Evolutionary conservation across 2,113 vertebrate genomes (phyloP), one percentile per base, ranked within the genome.

Genomic region (Epinephelus cyanopodus): DNA sequence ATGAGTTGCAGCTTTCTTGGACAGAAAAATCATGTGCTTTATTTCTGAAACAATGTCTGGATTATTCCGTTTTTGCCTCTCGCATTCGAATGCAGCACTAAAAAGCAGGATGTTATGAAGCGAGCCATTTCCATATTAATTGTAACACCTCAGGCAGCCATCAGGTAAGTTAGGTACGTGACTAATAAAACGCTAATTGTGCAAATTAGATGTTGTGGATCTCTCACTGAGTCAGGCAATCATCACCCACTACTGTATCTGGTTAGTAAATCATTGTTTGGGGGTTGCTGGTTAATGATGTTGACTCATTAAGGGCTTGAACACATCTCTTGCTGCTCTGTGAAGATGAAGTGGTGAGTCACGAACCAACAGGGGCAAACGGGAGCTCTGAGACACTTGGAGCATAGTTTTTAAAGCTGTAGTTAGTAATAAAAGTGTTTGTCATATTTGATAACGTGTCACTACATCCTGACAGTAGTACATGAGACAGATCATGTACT

Each of bases 161-260:
- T 81, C 60, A 86, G 83, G 75, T 82, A 82, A 88, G 68, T 57
- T 53, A 71, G 73, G 48, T 65, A 71, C 23, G 37, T 88, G 88
- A 88, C 78, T 91, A 90, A 91, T 92, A 81, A 91, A 82, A 84
- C 1, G 25, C 71, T 88, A 89, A 89, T 87, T 90, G 82, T 66
- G 69, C 89, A 90, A 90, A 90, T 90, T 70, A 93, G 88, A 88
- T 84, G 84, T 77, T 87, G 85, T 57, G 70, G 76, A 82, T 89
- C 70, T 86, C 82, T 86, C 81, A 75, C 76, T 81, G 88, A 90
- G 90, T 88, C 87, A 86, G 82, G 25, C 62, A 88, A 87, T 93
- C 87, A 78, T 81, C 90, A 84, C 84, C 78, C 72, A 77, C 74
- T 29, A 83, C 71, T 81, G 74, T 80, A 79, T 79, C 84, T 66